Evolutionary conservation across 2,113 vertebrate genomes (phyloP).

Genomic region (Podarcis raffonei): DNA sequence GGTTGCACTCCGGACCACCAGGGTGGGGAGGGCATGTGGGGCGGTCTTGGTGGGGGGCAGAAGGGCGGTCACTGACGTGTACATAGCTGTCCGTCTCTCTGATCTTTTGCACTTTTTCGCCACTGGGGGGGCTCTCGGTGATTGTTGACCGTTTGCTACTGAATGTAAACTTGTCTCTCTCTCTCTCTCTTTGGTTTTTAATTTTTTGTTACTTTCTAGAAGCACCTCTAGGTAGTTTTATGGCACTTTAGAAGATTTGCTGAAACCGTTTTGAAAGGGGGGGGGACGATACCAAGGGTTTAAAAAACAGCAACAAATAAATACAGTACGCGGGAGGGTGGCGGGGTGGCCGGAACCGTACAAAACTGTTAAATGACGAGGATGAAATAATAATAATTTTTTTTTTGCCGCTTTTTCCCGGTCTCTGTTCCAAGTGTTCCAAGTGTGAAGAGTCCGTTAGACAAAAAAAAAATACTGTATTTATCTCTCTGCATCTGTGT

Average conservation of each 20-base stretch:
- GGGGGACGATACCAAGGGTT: slow-evolving; percentile 52
- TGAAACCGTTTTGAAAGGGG: slow-evolving; percentile 25
- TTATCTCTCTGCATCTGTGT: slow-evolving; percentile 75
- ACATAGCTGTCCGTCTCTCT: slow-evolving; percentile 61
- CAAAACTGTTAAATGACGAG: neutral
- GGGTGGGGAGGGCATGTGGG: neutral
- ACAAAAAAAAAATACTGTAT: slow-evolving; percentile 60
- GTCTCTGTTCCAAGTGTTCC: slow-evolving; percentile 49
- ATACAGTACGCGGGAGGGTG: neutral
- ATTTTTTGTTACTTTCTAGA: slow-evolving; percentile 41
- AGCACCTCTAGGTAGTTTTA: slow-evolving; percentile 40
- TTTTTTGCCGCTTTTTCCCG: slow-evolving; percentile 38
- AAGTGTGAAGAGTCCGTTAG: slow-evolving; percentile 56
- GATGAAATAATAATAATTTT: slow-evolving; percentile 4
- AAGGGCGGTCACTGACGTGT: slow-evolving; percentile 45
- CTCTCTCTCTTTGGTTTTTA: neutral
- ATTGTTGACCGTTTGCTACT: slow-evolving; percentile 71
- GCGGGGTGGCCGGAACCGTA: no score
- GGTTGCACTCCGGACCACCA: neutral
- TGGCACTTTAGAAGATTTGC: slow-evolving; percentile 32
- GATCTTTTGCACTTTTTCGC: slow-evolving; percentile 73
- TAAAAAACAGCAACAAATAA: slow-evolving; percentile 39
- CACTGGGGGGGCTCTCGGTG: slow-evolving; percentile 61
- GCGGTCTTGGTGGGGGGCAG: neutral
- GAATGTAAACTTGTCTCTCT: slow-evolving; percentile 70